These are phyloP conservation scores for Brienomyrus brachyistius DNA, from an alignment of 2,113 vertebrate genomes.

Conservation along the genomic window DNA sequence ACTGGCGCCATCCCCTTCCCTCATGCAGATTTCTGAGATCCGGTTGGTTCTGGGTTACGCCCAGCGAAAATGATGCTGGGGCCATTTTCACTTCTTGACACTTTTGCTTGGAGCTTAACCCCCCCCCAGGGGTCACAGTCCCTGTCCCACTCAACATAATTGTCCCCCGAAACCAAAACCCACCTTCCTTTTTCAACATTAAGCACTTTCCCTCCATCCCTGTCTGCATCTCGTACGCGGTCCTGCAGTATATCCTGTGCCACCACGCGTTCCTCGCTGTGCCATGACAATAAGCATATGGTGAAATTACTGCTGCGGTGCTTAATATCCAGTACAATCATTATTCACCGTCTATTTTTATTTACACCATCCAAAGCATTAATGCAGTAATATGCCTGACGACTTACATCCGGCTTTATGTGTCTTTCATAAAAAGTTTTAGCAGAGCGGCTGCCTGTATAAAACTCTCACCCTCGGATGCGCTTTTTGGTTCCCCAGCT, in stretches of 20 bases:
- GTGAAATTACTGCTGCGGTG: neutral
- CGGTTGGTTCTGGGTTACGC: slow-evolving; percentile 50
- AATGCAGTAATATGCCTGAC: neutral
- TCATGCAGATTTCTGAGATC: neutral
- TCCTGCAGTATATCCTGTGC: slow-evolving; percentile 23
- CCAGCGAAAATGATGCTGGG: slow-evolving; percentile 61
- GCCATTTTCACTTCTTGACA: slow-evolving; percentile 64
- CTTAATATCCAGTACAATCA: neutral
- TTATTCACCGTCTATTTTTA: neutral
- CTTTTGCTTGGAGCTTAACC: slow-evolving; percentile 66
- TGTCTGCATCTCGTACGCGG: slow-evolving; percentile 55
- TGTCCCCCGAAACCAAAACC: slow-evolving; percentile 39
- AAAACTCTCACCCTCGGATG: slow-evolving; percentile 12
- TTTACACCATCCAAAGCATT: neutral
- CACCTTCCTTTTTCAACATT: slow-evolving; percentile 48
- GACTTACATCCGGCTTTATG: neutral
- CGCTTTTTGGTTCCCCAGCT: slow-evolving; percentile 44
- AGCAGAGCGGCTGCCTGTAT: neutral
- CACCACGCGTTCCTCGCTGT: slow-evolving; percentile 46
- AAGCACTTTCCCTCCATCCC: slow-evolving; percentile 58
- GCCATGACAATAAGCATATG: neutral
- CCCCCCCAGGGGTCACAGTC: slow-evolving; percentile 49
- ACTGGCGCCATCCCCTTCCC: neutral
- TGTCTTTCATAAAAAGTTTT: neutral
- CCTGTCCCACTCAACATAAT: slow-evolving; percentile 73